A percentile compares a stretch with the other conserved stretches of the same genome.
Conservation (phyloP, 2,888 invertebrate species). For the Sphinx pinastri region DNA sequence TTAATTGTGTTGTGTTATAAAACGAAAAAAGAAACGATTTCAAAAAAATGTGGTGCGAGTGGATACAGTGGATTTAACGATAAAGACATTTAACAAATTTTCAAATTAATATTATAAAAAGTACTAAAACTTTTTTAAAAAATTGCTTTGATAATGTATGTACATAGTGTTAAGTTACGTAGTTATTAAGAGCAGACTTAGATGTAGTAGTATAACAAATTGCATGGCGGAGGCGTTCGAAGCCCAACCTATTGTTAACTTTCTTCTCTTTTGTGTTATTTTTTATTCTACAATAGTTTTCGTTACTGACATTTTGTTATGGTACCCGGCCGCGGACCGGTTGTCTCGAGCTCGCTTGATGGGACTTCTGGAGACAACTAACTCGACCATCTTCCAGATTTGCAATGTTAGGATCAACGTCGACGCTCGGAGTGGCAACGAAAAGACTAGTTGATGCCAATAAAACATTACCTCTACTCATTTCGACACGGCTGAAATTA, state of each 20-base stretch:
- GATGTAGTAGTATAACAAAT: conserved; percentile 84
- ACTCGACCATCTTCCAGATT: neutral
- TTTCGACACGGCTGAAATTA: too few relatives aligned
- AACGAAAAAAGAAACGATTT: conserved; percentile 56
- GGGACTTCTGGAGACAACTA: neutral
- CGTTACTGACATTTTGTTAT: conserved; percentile 51
- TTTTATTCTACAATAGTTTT: conserved; percentile 52
- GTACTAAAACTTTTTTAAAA: conserved; percentile 79
- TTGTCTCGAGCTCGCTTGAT: neutral
- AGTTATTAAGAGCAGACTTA: conserved; percentile 75
- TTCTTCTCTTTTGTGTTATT: conserved; percentile 55
- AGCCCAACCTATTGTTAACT: conserved; percentile 54
- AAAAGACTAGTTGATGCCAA: too few relatives aligned
- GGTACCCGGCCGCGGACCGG: neutral
- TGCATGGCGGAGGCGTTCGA: conserved; percentile 63
- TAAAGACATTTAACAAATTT: conserved; percentile 84
- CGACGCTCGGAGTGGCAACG: too few relatives aligned
- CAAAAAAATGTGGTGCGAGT: conserved; percentile 73
- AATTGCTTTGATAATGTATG: conserved; percentile 81
- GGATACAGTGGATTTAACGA: conserved; percentile 76
- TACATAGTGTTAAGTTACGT: conserved; percentile 78
- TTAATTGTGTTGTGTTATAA: conserved; percentile 72
- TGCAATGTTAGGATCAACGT: too few relatives aligned
- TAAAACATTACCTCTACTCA: too few relatives aligned
- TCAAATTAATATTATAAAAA: conserved; percentile 80